These are phyloP conservation scores for Homalodisca vitripennis DNA, from an alignment of 1,140 invertebrate species.

Conservation along the genomic window DNA sequence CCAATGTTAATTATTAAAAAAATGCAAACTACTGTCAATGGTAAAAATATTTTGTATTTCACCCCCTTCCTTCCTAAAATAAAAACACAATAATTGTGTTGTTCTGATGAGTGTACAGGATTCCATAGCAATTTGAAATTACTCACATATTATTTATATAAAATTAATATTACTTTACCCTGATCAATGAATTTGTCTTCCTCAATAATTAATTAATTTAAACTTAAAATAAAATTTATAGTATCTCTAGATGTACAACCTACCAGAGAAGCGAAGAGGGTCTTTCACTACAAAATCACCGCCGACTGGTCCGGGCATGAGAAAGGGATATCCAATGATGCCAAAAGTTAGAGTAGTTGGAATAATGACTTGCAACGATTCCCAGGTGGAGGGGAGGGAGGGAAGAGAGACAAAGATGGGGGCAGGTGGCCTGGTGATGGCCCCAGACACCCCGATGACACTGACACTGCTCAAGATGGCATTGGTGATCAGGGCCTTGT, in stretches of 20 bases:
- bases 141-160: no score
- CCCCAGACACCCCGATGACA: conserved; percentile 80
- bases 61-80: no score
- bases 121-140: no score
- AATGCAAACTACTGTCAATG: neutral
- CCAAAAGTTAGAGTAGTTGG: conserved; percentile 85
- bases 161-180: no score
- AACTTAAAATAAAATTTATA: no score
- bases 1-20: neutral
- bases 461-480: conserved; percentile 52
- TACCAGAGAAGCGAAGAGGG: conserved; percentile 7
- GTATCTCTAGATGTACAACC: no score
- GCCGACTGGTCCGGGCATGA: conserved; percentile 90
- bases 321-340: conserved; percentile 84
- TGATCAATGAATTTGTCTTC: no score
- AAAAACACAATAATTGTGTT: no score
- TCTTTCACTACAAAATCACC: conserved; percentile 58
- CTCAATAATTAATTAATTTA: no score
- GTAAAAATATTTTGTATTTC: no score
- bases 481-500: conserved; percentile 70
- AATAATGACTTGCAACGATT: conserved; percentile 76
- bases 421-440: conserved; percentile 73
- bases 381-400: conserved; percentile 87
- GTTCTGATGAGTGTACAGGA: no score
- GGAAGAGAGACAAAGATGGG: conserved; percentile 83